A percentile compares a stretch with the other conserved stretches of the same genome.
Evolutionary conservation across 1,140 invertebrate genomes (phyloP).

Genomic region (Bombyx mandarina): DNA sequence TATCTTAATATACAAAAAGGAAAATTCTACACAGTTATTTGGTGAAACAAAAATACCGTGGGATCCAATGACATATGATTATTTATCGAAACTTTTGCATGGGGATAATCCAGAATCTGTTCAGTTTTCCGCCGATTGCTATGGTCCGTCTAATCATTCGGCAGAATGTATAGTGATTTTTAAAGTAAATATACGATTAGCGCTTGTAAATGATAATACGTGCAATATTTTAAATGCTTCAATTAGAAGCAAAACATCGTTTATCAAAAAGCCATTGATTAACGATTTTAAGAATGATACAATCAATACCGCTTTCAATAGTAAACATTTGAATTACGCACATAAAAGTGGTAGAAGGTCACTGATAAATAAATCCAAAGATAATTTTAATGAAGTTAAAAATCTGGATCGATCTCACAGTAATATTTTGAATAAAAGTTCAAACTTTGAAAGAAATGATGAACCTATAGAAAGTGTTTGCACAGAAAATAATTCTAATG

Average conservation of each 20-base stretch:
- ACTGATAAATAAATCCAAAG: conserved; percentile 11
- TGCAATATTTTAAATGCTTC: too few species aligned
- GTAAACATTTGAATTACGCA: conserved; percentile 5
- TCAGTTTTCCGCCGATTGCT: conserved; percentile 8
- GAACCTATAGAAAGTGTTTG: background rate
- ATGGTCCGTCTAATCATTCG: background rate
- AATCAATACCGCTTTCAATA: background rate
- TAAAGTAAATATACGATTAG: conserved; percentile 36
- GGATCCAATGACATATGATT: conserved; percentile 27
- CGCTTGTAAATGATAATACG: conserved; percentile 14
- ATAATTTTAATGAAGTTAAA: background rate
- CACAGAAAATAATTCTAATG: too few species aligned
- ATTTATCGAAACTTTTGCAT: conserved; percentile 17
- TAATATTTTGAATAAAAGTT: conserved; percentile 19
- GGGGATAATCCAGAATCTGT: too few species aligned
- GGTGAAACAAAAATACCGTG: conserved; percentile 34
- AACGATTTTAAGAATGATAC: conserved; percentile 7
- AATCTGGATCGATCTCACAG: background rate
- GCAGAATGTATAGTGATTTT: conserved; percentile 32
- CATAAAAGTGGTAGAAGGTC: conserved; percentile 18
- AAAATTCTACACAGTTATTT: conserved; percentile 20
- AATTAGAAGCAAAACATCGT: too few species aligned
- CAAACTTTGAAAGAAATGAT: conserved; percentile 14
- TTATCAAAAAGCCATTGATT: too few species aligned
- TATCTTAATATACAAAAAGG: conserved; percentile 32